These are phyloP conservation scores for Microtus oregoni DNA, from an alignment of 2,113 vertebrate species.

Conservation along the genomic window DNA sequence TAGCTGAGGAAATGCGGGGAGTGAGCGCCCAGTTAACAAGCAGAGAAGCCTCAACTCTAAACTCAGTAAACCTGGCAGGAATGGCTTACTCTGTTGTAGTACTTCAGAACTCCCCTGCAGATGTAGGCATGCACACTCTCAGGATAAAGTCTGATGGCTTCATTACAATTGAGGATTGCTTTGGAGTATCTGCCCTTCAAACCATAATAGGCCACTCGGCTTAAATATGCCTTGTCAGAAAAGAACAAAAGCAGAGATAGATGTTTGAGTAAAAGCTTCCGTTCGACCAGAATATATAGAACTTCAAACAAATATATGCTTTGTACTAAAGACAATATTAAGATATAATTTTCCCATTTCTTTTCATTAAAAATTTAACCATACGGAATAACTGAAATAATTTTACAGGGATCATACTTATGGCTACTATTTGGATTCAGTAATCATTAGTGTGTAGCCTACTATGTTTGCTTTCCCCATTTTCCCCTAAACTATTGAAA, in stretches of 20 bases:
- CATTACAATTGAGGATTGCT: slow-evolving; percentile 90
- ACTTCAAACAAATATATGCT: background rate
- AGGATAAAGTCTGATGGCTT: slow-evolving; percentile 88
- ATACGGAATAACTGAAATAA: slow-evolving; percentile 1
- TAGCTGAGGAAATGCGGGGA: background rate
- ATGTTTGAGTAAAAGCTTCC: background rate
- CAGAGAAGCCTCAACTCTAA: background rate
- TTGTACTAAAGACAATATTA: background rate
- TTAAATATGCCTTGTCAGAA: slow-evolving; percentile 88
- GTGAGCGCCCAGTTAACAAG: background rate
- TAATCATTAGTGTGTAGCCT: background rate
- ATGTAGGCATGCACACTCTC: slow-evolving; percentile 85
- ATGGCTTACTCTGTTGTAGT: slow-evolving; percentile 84
- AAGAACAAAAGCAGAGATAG: background rate
- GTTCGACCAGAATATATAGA: background rate
- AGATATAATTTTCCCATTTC: background rate
- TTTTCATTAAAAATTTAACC: slow-evolving; percentile 35
- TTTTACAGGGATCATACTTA: background rate
- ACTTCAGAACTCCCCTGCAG: slow-evolving; percentile 89
- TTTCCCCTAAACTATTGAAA: slow-evolving; percentile 31
- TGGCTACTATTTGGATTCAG: background rate
- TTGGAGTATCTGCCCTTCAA: slow-evolving; percentile 88
- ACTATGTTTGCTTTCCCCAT: background rate
- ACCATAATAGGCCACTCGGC: slow-evolving; percentile 87
- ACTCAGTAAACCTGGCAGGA: background rate